Conservation (phyloP, 2,888 invertebrate species). For the Aplocera efformata region DNA sequence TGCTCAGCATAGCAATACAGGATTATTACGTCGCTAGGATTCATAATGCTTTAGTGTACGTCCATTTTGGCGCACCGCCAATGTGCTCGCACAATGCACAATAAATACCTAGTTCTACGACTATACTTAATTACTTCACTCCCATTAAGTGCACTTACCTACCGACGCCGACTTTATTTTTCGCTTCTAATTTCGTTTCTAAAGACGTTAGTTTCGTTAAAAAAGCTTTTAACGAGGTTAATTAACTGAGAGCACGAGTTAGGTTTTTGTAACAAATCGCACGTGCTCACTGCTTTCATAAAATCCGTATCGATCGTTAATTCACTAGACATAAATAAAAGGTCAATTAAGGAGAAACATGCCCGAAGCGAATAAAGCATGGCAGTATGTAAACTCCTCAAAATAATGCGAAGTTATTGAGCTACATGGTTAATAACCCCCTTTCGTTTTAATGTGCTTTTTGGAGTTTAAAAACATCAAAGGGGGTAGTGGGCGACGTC, state of each 20-base stretch:
- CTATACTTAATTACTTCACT: conserved; percentile 72
- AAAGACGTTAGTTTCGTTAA: not conserved
- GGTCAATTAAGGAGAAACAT: conserved; percentile 9
- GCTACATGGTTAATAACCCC: conserved; percentile 48
- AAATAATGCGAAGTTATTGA: conserved; percentile 33
- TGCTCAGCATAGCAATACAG: conserved; percentile 49
- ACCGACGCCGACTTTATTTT: conserved; percentile 23
- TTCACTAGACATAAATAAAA: conserved; percentile 10
- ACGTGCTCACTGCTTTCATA: conserved; percentile 3
- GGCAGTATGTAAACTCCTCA: conserved; percentile 13
- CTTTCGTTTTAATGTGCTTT: conserved; percentile 39
- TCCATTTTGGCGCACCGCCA: conserved; percentile 63
- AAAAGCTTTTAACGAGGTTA: conserved; percentile 3
- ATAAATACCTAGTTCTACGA: conserved; percentile 67
- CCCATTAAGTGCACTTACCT: conserved; percentile 47
- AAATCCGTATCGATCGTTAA: conserved; percentile 13
- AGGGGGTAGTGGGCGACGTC: conserved; percentile 32
- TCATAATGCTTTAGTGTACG: conserved; percentile 60
- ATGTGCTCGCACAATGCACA: conserved; percentile 65
- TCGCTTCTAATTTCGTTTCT: conserved; percentile 9
- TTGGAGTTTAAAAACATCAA: conserved; percentile 49
- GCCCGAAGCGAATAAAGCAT: conserved; percentile 1
- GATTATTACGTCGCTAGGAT: conserved; percentile 64
- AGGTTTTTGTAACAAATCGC: no score
- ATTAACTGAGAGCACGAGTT: not conserved